A percentile compares a stretch with the other conserved stretches of the same genome.
Conservation (phyloP, 2,113 vertebrate species). For the Neoarius graeffei region DNA sequence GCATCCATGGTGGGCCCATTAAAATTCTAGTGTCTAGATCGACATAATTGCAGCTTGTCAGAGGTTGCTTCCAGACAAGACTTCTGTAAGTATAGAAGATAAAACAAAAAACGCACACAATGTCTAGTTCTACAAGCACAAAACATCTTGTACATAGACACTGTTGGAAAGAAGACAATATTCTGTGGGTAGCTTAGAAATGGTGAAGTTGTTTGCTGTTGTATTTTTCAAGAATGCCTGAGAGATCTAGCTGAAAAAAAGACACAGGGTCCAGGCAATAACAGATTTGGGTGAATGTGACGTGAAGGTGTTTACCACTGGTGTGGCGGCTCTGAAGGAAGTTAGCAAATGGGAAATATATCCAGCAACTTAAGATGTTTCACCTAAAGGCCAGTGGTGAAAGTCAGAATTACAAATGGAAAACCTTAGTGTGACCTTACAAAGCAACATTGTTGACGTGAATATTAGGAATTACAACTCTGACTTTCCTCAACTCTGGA, state of each 20-base stretch:
- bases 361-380: neutral
- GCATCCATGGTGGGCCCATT: slow-evolving; percentile 60
- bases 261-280: neutral
- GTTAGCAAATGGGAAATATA: slow-evolving; percentile 5
- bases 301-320: slow-evolving; percentile 1
- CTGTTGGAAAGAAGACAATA: neutral
- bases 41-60: slow-evolving; percentile 59
- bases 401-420: slow-evolving; percentile 4
- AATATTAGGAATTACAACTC: neutral
- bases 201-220: neutral
- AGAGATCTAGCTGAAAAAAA: slow-evolving; percentile 8
- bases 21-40: slow-evolving; percentile 60
- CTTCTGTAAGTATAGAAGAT: slow-evolving; percentile 59
- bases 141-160: neutral
- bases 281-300: neutral
- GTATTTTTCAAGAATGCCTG: neutral
- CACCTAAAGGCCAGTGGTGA: neutral
- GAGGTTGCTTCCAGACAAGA: slow-evolving; percentile 56
- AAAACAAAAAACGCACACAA: neutral
- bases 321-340: neutral
- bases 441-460: neutral
- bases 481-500: no score
- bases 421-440: slow-evolving; percentile 4
- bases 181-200: neutral
- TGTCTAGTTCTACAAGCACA: neutral